These are phyloP conservation scores for Plebejus argus DNA, from an alignment of 2,888 invertebrate genomes.

Conservation along the genomic window DNA sequence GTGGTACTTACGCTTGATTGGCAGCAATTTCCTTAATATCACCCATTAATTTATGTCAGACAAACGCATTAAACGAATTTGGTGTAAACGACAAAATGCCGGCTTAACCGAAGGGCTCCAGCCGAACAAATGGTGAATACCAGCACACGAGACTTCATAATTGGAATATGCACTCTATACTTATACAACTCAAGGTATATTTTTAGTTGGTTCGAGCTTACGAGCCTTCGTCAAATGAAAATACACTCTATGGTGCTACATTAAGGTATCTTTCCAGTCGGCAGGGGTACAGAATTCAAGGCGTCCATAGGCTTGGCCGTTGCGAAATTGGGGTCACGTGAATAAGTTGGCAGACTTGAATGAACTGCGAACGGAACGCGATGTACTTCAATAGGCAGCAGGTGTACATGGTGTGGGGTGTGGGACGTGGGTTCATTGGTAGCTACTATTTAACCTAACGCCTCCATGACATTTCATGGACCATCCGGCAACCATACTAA, in stretches of 20 bases:
- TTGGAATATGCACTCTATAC: not conserved
- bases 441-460: not conserved
- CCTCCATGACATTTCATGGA: not conserved
- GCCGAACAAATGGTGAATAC: constrained; percentile 4
- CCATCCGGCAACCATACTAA: too few species aligned
- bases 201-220: not conserved
- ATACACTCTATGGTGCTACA: not conserved
- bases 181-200: not conserved
- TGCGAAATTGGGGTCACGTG: constrained; percentile 55
- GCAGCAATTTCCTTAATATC: constrained; percentile 5
- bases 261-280: constrained; percentile 19
- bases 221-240: not conserved
- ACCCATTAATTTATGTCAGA: constrained; percentile 16
- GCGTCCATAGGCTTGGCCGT: constrained; percentile 47
- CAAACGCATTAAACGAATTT: constrained; percentile 5
- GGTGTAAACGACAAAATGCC: constrained; percentile 26
- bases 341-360: constrained; percentile 47
- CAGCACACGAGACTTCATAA: not conserved
- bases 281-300: not conserved
- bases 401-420: not conserved
- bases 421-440: not conserved
- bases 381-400: constrained; percentile 19
- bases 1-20: not conserved
- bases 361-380: constrained; percentile 41
- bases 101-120: constrained; percentile 10